Evolutionary conservation across 1,140 invertebrate species (phyloP).

Genomic region (Camponotus floridanus): DNA sequence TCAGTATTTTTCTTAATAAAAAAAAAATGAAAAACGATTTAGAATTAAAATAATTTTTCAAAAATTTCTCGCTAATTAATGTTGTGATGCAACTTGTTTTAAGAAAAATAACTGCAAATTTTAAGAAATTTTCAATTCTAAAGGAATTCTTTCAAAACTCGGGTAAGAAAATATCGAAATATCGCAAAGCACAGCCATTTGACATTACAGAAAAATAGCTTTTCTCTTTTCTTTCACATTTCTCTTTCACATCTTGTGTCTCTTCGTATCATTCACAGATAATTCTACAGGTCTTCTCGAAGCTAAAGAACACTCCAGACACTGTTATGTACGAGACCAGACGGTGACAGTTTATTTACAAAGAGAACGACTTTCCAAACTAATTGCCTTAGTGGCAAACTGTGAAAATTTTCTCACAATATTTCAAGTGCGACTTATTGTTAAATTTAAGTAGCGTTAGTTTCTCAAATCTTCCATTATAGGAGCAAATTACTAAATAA

Average conservation of each 20-base stretch:
- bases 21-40: not conserved
- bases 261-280: not conserved
- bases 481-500: too few species aligned
- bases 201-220: constrained; percentile 18
- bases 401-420: constrained; percentile 75
- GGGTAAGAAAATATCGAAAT: not conserved
- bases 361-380: constrained; percentile 72
- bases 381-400: constrained; percentile 69
- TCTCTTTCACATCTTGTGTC: not conserved
- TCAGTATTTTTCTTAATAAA: not conserved
- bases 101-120: not conserved
- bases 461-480: too few species aligned
- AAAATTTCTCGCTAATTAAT: not conserved
- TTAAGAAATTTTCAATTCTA: too few species aligned
- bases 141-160: too few species aligned
- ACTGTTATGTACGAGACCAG: constrained; percentile 34
- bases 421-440: constrained; percentile 33
- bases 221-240: not conserved
- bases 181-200: constrained; percentile 15
- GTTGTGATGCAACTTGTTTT: not conserved
- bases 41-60: not conserved
- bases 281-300: constrained; percentile 43
- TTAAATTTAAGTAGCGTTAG: too few species aligned
- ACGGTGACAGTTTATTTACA: constrained; percentile 65
- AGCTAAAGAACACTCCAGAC: constrained; percentile 45